Evolutionary conservation across 2,888 invertebrate genomes (phyloP).

Genomic region (Graphium colonna): DNA sequence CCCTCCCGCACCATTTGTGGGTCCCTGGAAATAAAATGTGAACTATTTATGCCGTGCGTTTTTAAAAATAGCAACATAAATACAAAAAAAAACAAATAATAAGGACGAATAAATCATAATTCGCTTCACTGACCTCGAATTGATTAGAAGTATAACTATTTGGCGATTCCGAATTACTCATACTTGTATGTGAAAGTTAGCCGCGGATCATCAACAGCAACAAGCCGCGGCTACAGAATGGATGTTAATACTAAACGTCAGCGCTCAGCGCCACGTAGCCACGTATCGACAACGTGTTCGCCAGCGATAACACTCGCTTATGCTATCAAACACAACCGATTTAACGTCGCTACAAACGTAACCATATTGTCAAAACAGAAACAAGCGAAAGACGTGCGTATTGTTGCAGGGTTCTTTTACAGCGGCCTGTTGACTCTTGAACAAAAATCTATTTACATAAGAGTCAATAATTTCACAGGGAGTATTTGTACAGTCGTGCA

Average conservation of each 20-base stretch:
- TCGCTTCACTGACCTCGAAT: slow-evolving; percentile 36
- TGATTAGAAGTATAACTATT: slow-evolving; percentile 28
- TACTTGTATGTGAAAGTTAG: slow-evolving; percentile 33
- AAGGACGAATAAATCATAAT: too few species aligned
- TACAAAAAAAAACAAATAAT: slow-evolving; percentile 16
- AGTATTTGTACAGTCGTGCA: slow-evolving; percentile 52
- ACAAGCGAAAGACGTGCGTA: slow-evolving; percentile 40
- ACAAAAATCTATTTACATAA: slow-evolving; percentile 40
- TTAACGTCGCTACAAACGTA: slow-evolving; percentile 28
- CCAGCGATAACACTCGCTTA: slow-evolving; percentile 51
- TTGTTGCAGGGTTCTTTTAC: slow-evolving; percentile 36
- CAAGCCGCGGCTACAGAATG: neutral
- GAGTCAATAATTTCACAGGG: slow-evolving; percentile 48
- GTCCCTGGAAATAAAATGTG: slow-evolving; percentile 74
- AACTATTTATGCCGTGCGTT: neutral
- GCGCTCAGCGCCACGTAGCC: slow-evolving; percentile 71
- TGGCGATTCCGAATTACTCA: slow-evolving; percentile 30
- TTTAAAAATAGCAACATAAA: slow-evolving; percentile 11
- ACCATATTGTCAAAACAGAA: slow-evolving; percentile 36
- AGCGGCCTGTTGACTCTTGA: slow-evolving; percentile 44
- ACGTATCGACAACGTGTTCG: slow-evolving; percentile 42
- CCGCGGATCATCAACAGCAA: slow-evolving; percentile 14
- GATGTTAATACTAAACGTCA: slow-evolving; percentile 40
- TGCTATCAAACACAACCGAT: slow-evolving; percentile 34
- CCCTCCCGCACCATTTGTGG: slow-evolving; percentile 84